Evolutionary conservation across 2,113 vertebrate genomes (phyloP).

Genomic region (Chlamydotis undulata): DNA sequence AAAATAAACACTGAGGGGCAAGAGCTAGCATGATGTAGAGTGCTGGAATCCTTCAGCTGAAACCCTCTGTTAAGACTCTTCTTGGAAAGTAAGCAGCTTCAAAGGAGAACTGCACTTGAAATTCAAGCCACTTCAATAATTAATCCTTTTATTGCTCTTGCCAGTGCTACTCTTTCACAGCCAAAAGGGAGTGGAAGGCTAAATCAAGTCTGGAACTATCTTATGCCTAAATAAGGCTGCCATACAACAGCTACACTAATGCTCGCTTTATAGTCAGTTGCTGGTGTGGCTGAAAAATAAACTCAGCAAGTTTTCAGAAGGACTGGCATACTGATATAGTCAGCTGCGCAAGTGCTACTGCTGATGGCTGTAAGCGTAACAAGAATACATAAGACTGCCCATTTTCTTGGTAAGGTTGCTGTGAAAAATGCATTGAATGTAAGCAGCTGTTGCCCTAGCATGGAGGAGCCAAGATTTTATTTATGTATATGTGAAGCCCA

Average conservation of each 20-base stretch:
- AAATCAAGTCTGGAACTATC: slow-evolving; percentile 29
- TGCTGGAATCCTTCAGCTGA: neutral
- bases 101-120: slow-evolving; percentile 27
- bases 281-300: slow-evolving; percentile 24
- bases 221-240: slow-evolving; percentile 47
- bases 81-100: slow-evolving; percentile 1
- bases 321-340: neutral
- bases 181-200: slow-evolving; percentile 53
- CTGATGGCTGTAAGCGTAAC: neutral
- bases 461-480: neutral
- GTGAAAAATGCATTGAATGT: slow-evolving; percentile 8
- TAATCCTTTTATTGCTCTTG: slow-evolving; percentile 26
- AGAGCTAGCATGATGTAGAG: neutral
- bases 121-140: slow-evolving; percentile 39
- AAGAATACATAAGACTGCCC: neutral
- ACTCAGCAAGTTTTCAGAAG: slow-evolving; percentile 41
- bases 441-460: slow-evolving; percentile 6
- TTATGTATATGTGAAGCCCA: accelerated
- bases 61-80: neutral
- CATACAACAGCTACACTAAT: neutral
- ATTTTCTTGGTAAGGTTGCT: neutral
- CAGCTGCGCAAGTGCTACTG: neutral
- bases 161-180: neutral
- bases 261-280: neutral
- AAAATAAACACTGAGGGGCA: neutral